Base-by-base conservation (phyloP, 2,888 invertebrate species). In the Spilarctia lutea region DNA sequence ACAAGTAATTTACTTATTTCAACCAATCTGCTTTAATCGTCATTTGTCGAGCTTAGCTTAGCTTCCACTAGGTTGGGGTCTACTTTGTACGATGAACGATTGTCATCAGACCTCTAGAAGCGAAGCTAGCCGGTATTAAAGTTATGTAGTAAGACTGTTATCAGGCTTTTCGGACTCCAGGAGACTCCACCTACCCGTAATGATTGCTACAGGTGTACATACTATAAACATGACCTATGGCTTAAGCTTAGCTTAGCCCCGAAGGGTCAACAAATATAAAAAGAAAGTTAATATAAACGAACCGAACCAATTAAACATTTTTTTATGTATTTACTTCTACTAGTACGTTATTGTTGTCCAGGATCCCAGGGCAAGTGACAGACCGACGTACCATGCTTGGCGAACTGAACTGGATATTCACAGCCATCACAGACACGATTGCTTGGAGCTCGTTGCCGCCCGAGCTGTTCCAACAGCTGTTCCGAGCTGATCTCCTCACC, bases 321-420 rank as follows among this genome's bases (percentile, higher is more conserved):
- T 20, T 48, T 6, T 0, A 6, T 48, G 20, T 20, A 20, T 24
- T 48, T 48, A 48, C 20, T 48, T 7, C 20, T 48, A 7, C 6
- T 20, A 48, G 48, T 48, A 24, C 1, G 24, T 7, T 3, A 13
- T 24, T 67, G 20, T 69, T 39, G 39, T 10, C 7, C 86, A 98
- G 98, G 94, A 99, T 99, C 86, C 99, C 99, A 13, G 99, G 99
- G 2, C 98, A 98, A 90, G 97, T 99, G 84, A 98, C 98, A 83
- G 99, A 99, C 95, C 96, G 99, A 33, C 97, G 99, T 86, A 99
- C 99, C 45, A 99, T 99, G 98, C 96, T 99, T 83, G 99, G 99
- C 69, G 99, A 99, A 96, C 96, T 99, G 77, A 99, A 99, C 96
- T 99, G 99, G 99, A 99, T 99, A 91, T 99, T 99, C 96, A 99